Base-by-base conservation (phyloP, 2,797 vertebrate species). In the Pteronotus mesoamericanus region DNA sequence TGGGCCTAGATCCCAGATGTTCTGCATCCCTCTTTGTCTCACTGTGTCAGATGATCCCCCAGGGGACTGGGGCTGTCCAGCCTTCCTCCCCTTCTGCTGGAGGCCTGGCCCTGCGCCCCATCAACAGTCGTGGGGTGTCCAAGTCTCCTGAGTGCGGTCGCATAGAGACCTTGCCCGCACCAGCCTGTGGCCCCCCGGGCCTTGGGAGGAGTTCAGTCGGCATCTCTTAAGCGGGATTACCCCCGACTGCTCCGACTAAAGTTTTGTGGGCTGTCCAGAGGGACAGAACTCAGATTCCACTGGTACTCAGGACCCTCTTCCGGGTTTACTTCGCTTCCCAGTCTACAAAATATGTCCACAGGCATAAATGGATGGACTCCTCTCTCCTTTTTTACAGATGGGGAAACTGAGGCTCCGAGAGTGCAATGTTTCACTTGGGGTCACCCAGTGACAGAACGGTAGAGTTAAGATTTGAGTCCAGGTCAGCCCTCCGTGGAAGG, bases 71-170 rank as follows among this genome's bases (percentile, higher is more conserved):
- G 9, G n/a, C n/a, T n/a, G n/a, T n/a, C n/a, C n/a, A n/a, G 16
- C 32, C n/a, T 57, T 51, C n/a, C 18, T 71, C 15, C 22, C 44
- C 61, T 84, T 24, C 64, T 32, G 26, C 77, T 39, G 37, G 8
- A 83, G 51, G 18, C 48, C 44, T 34, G 9, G 37, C 22, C 14
- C 12, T 10, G 0, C 18, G 0, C 14, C 86, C 21, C 26, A 32
- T 34, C 1, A 9, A 21, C 15, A 57, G 14, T 1, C 6, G 0
- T 64, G 16, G 34, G 21, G 12, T 0, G 1, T 12, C 39, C 37
- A 1, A 11, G 9, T 37, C 29, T 85, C n/a, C 44, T 44, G 21
- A 22, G 59, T 1, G 7, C 29, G 6, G 3, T 3, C 7, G 0
- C 5, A 4, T 10, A 34, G 59, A 55, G 59, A 24, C 3, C 72